Conservation (phyloP, 2,888 invertebrate genomes). For the Rapana venosa region DNA sequence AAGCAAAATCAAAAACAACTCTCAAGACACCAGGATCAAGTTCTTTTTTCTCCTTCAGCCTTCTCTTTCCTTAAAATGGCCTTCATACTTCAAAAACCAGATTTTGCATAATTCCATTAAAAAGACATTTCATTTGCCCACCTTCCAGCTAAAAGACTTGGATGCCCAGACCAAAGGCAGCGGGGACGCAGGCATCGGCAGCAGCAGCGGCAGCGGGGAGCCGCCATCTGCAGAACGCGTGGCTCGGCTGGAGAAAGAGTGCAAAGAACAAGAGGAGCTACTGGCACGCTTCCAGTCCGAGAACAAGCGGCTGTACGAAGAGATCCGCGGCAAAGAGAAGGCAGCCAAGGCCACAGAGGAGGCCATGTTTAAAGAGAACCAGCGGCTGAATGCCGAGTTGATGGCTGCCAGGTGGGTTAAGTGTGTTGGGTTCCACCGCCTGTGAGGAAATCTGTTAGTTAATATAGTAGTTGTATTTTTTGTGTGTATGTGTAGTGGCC, state of each 20-base stretch:
- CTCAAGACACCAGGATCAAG: no score
- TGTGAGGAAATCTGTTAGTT: no score
- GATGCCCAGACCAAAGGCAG: conserved; percentile 37
- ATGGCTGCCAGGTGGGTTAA: conserved; percentile 65
- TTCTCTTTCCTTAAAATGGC: no score
- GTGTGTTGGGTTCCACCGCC: no score
- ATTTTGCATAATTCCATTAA: no score
- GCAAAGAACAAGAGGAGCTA: conserved; percentile 74
- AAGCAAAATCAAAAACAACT: no score
- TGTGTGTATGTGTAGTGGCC: no score
- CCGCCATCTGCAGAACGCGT: conserved; percentile 59
- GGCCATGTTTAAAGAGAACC: conserved; percentile 76
- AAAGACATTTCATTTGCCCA: no score
- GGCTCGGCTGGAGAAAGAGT: conserved; percentile 69
- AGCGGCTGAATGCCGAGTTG: conserved; percentile 70
- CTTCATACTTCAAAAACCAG: no score
- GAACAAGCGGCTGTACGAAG: conserved; percentile 75
- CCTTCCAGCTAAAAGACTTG: conserved; percentile 44
- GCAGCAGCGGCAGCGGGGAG: conserved; percentile 15
- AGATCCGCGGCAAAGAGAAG: conserved; percentile 71
- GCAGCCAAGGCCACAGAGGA: conserved; percentile 72
- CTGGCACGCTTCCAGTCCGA: conserved; percentile 75
- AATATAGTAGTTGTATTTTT: no score
- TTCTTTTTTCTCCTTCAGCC: no score
- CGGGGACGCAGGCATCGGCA: not conserved